Evolutionary conservation across 1,140 invertebrate genomes (phyloP), one percentile per base, ranked within the genome.

Genomic region (Megathymus violae): DNA sequence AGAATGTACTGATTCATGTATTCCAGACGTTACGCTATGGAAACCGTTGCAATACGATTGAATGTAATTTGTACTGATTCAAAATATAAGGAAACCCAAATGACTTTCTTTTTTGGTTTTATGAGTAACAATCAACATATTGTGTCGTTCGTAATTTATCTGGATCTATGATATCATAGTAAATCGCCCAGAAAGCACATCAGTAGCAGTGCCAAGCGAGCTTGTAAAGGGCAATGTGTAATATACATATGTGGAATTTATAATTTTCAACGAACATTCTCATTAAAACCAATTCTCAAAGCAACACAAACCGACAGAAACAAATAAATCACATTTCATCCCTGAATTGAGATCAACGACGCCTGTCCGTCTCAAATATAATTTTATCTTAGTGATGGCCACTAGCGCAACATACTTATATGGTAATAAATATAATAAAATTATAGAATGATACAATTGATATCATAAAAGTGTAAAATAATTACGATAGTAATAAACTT

Each of bases 161-260:
- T 54, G 51, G 40, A 54, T 54, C 51, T 54, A 54, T 22, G 51
- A 54, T 54, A 27, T 27, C 1, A 3, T 14, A 41, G 13, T 15
- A 40, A 41, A 13, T 54, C 50, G 22, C 50, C 50, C 36, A 15
- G n/a, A 54, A n/a, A 54, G 50, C 50, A 40, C 36, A 41, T 54
- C 50, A 19, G 36, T 27, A 40, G 50, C 50, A 22, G 50, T 54
- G 50, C 50, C 50, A 54, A 54, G 50, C 50, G 50, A 54, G 50
- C 36, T 36, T 17, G 50, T 38, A 10, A 11, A 54, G 50, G 50
- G 36, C 17, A 13, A 40, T 40, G 16, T 38, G 25, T 41, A 19
- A 40, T 11, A 13, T 25, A 40, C 25, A 25, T 22, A 40, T 22
- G 41, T 41, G 36, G 41, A 41, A 54, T 41, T 9, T 54, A 19